Conservation (phyloP, 2,113 vertebrate genomes). For the Etia nguti region DNA sequence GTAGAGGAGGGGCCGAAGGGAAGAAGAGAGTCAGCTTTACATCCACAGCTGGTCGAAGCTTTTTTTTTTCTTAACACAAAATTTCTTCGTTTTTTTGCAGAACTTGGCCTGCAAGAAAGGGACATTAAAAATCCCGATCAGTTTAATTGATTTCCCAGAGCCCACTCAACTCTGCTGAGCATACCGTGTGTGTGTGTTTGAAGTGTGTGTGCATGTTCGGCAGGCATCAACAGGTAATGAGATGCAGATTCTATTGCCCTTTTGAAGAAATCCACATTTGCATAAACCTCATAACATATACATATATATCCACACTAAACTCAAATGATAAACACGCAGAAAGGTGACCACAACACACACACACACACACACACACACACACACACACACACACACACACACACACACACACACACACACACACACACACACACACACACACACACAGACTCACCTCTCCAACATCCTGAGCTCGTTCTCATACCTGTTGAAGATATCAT, state of each 20-base stretch:
- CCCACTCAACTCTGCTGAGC: constrained; percentile 34
- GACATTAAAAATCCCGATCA: constrained; percentile 39
- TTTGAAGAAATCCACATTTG: neutral
- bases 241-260: neutral
- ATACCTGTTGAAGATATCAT: constrained; percentile 38
- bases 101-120: neutral
- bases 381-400: neutral
- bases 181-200: neutral
- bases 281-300: neutral
- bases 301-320: neutral
- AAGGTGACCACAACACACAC: neutral
- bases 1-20: neutral
- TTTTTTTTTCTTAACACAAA: neutral
- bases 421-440: neutral
- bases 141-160: constrained; percentile 32
- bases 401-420: neutral
- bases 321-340: neutral
- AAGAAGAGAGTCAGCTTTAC: neutral
- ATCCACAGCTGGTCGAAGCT: constrained; percentile 37
- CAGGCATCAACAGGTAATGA: constrained; percentile 1
- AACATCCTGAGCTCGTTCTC: neutral
- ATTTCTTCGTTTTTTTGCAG: neutral
- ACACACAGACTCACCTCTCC: neutral
- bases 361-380: neutral
- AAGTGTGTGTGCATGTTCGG: neutral